phyloP scores from a whole-genome alignment of 2,888 invertebrate species.

The Osedax frankpressi region DNA sequence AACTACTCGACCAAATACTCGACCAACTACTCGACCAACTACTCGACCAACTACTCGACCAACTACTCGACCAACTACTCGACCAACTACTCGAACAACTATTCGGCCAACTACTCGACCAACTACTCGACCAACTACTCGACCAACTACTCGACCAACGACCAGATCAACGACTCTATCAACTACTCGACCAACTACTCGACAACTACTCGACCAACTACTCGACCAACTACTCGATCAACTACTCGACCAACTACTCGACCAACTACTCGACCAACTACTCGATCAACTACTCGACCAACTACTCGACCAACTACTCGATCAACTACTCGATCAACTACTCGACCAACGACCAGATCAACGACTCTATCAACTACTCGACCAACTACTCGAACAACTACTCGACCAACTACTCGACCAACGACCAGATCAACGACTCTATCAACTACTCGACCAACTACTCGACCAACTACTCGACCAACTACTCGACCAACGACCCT shows the following conservation, averaged over 20 bases:
- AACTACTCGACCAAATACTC: neutral
- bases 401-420: neutral
- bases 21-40: neutral
- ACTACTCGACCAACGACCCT: too few species aligned
- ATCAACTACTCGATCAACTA: too few species aligned
- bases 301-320: too few species aligned
- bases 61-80: neutral
- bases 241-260: neutral
- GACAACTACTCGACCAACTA: neutral
- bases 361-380: too few species aligned
- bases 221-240: too few species aligned
- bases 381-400: too few species aligned
- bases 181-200: too few species aligned
- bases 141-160: neutral
- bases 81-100: neutral
- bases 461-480: too few species aligned
- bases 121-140: neutral
- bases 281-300: too few species aligned
- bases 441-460: too few species aligned
- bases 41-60: neutral
- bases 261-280: neutral
- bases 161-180: neutral
- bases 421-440: neutral
- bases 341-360: neutral
- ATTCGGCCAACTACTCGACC: neutral